Base-by-base conservation (phyloP, 1,140 invertebrate species). In the Holotrichia oblita region DNA sequence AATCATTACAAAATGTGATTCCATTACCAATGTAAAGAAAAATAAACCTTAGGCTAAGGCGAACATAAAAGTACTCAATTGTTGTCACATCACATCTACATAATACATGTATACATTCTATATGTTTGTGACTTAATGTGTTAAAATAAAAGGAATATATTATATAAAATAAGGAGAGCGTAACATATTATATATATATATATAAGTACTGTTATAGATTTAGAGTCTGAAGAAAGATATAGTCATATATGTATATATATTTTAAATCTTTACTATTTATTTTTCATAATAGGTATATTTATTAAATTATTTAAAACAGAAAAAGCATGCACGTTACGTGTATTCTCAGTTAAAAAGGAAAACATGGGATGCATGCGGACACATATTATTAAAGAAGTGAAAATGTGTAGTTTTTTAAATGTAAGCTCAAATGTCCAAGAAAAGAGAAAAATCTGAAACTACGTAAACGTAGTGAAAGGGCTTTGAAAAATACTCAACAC, bases 401-500 rank as follows among this genome's bases (percentile, higher is more conserved):
- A 78, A 79, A 82, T 77, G 80, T 82, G 81, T 81, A 81, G 80
- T 73, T 79, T 73, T 77, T 81, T 81, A 78, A 83, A 77, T 72
- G 80, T 83, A 81, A 76, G 82, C 83, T 84, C 80, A 83, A 84
- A 81, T 83, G 81, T 82, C 83, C 81, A 83, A 81, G 55, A 81
- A 24, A 69, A 69, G 22, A 44, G 41, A 76, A 79, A 80, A 78
- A 80, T 81, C 79, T 81, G 81, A 79, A 64, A 79, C 78, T 80
- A 76, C 73, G 79, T 69, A 78, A 79, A 77, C 80, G 78, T 82
- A 83, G 79, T 80, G 82, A 80, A 80, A 81, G 82, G 82, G 83
- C 82, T 83, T 84, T 40, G 79, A 82, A 82, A 83, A 80, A 78
- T 83, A 83, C 79, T 83, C 79, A 84, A 83, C 83, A 84, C 83